phyloP scores from a whole-genome alignment of 2,888 invertebrate genomes.

The Empis livida region DNA sequence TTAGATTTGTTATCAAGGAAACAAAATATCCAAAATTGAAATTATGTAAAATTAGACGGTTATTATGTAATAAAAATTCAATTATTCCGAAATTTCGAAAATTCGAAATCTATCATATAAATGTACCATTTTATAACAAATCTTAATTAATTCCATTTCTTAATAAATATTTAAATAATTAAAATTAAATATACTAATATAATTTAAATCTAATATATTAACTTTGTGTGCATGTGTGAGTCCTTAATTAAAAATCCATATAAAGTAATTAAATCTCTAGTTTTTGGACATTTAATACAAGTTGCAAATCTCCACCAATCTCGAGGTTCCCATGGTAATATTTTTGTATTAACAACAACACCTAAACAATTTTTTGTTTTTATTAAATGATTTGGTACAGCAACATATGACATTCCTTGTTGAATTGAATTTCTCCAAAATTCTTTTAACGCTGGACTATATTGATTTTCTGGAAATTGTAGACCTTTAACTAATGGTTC shows the following conservation, averaged over 20 bases:
- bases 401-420: neutral
- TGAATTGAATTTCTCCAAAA: neutral
- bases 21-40: too few species aligned
- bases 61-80: too few species aligned
- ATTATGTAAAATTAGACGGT: too few species aligned
- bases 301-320: neutral
- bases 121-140: too few species aligned
- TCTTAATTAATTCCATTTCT: too few species aligned
- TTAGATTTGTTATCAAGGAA: too few species aligned
- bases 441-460: neutral
- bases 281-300: constrained; percentile 5
- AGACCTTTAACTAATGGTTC: neutral
- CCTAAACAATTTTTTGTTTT: neutral
- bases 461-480: neutral
- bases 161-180: too few species aligned
- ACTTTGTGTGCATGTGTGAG: neutral
- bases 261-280: constrained; percentile 3
- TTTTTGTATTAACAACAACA: neutral
- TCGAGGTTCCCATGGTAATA: neutral
- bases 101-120: too few species aligned
- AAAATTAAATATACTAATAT: too few species aligned
- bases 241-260: constrained; percentile 2
- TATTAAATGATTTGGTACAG: neutral
- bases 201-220: neutral
- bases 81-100: too few species aligned